These are phyloP conservation scores for Spodoptera exigua DNA, from an alignment of 2,888 invertebrate genomes.

Conservation along the genomic window DNA sequence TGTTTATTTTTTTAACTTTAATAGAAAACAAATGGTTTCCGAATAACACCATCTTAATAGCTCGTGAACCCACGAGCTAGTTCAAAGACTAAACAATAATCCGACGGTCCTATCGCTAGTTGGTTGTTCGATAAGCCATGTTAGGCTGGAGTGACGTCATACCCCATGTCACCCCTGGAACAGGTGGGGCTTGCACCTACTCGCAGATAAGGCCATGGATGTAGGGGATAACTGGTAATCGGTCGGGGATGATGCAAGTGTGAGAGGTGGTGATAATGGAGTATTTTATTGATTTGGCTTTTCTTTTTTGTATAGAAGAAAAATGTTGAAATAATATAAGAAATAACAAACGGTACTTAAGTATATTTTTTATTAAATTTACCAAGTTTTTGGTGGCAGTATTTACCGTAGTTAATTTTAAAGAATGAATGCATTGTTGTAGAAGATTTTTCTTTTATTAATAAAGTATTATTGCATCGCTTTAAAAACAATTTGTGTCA, in stretches of 20 bases:
- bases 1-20: too few species aligned
- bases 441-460: too few species aligned
- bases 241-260: too few species aligned
- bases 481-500: too few species aligned
- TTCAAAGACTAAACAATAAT: constrained; percentile 24
- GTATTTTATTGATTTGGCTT: too few species aligned
- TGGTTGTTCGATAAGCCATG: constrained; percentile 29
- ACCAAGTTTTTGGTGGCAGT: too few species aligned
- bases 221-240: not conserved
- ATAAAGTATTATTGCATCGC: too few species aligned
- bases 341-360: not conserved
- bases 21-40: not conserved
- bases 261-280: too few species aligned
- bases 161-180: constrained; percentile 3
- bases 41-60: not conserved
- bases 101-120: constrained; percentile 25
- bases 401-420: too few species aligned
- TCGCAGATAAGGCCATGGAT: not conserved
- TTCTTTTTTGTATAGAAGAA: too few species aligned
- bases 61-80: not conserved
- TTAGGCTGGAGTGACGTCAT: constrained; percentile 32
- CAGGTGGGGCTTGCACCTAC: not conserved
- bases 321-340: not conserved
- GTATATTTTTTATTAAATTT: too few species aligned
- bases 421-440: too few species aligned